phyloP scores from a whole-genome alignment of 1,140 invertebrate genomes.

The Zaprionus africanus region DNA sequence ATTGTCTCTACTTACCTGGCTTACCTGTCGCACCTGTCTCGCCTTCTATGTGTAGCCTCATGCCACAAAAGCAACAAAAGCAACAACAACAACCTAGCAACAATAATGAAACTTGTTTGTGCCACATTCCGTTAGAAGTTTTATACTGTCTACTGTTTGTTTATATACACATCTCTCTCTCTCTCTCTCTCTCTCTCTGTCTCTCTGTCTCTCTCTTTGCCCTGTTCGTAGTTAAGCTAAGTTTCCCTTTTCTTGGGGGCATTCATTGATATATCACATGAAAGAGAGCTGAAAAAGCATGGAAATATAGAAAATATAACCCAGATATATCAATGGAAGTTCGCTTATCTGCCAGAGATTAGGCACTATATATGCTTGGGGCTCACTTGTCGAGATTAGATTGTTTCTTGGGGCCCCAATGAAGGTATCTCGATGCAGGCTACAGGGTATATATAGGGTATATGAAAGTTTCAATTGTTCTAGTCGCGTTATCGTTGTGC shows the following conservation, averaged over 20 bases:
- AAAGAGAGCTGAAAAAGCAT: no score
- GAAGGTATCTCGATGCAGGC: background rate
- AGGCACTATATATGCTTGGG: background rate
- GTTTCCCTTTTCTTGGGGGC: background rate
- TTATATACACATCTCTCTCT: conserved; percentile 17
- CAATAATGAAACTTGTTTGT: conserved; percentile 61
- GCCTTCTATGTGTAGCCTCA: conserved; percentile 41
- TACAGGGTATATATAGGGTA: background rate
- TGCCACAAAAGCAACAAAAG: conserved; percentile 20
- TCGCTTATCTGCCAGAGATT: background rate
- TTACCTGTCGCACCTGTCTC: conserved; percentile 65
- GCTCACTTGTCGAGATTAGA: background rate
- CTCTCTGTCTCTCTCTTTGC: conserved; percentile 20
- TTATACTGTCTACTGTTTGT: background rate
- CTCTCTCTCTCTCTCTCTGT: conserved; percentile 2
- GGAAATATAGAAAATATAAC: background rate
- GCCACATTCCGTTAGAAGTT: conserved; percentile 56
- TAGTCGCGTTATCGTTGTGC: conserved; percentile 5
- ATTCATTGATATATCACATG: background rate
- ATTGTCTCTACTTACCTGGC: conserved; percentile 24
- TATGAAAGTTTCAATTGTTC: background rate
- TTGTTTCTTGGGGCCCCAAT: background rate
- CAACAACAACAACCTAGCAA: conserved; percentile 26
- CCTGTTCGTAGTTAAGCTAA: background rate
- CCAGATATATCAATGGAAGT: background rate